A percentile compares a stretch with the other conserved stretches of the same genome.
phyloP scores from a whole-genome alignment of 1,140 invertebrate genomes.

The Halictus rubicundus region DNA sequence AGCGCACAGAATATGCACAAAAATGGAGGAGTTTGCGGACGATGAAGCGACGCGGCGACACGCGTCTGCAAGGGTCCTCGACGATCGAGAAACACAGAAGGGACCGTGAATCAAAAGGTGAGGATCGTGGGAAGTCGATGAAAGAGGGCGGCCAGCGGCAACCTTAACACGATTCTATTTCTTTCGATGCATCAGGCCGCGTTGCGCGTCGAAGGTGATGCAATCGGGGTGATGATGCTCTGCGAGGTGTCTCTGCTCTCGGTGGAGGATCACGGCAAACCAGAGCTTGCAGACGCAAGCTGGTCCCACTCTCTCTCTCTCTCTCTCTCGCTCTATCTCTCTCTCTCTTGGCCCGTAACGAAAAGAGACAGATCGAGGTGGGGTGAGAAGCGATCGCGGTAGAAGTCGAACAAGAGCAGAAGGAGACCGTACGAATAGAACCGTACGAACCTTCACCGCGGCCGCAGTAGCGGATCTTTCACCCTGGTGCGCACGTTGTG shows the following conservation, averaged over 20 bases:
- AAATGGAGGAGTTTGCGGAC: no score
- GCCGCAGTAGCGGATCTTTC: conserved; percentile 67
- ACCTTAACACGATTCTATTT: conserved; percentile 75
- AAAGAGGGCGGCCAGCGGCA: conserved; percentile 49
- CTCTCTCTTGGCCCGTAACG: background rate
- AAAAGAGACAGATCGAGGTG: conserved; percentile 26
- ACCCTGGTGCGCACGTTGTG: conserved; percentile 30
- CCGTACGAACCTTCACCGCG: conserved; percentile 78
- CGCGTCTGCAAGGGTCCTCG: background rate
- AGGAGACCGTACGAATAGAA: conserved; percentile 66
- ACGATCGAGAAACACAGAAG: background rate
- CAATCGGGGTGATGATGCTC: conserved; percentile 38
- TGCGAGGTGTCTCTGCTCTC: conserved; percentile 25
- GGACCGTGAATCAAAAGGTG: conserved; percentile 8
- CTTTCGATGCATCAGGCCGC: conserved; percentile 67
- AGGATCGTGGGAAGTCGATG: conserved; percentile 11
- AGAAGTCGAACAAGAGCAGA: conserved; percentile 25
- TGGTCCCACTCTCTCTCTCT: no score
- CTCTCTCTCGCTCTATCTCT: background rate
- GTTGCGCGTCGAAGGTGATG: conserved; percentile 41
- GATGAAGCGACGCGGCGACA: no score
- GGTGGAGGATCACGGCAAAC: conserved; percentile 11
- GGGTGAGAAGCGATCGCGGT: conserved; percentile 16
- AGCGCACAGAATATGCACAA: no score
- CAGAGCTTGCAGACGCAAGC: background rate